Percentiles rank a stretch among this genome's conserved stretches.
Conservation (phyloP, 2,113 vertebrate species). For the Urocolius indicus region DNA sequence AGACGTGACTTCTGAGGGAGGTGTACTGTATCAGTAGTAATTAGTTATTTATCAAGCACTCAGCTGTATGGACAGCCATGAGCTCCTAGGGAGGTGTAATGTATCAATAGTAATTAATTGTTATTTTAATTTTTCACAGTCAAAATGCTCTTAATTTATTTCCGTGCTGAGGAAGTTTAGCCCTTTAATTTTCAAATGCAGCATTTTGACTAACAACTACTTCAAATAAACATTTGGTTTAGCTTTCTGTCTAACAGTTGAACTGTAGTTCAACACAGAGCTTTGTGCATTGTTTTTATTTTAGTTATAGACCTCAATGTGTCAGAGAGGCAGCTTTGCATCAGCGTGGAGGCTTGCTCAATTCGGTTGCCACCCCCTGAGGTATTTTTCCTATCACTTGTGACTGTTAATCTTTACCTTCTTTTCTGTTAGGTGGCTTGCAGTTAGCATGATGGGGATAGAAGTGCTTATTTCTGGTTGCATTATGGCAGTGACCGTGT, state of each 20-base stretch:
- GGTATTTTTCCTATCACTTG: slow-evolving; percentile 68
- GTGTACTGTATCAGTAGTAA: neutral
- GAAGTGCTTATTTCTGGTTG: neutral
- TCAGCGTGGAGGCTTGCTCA: slow-evolving; percentile 81
- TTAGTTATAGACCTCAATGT: slow-evolving; percentile 85
- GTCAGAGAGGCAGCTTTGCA: slow-evolving; percentile 83
- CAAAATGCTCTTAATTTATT: neutral
- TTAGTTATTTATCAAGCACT: neutral
- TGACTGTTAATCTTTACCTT: neutral
- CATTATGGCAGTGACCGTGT: neutral
- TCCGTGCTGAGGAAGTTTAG: neutral
- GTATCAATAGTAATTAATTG: neutral
- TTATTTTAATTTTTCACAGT: neutral
- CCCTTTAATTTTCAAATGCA: neutral
- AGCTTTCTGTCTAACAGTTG: neutral
- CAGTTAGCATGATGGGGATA: neutral
- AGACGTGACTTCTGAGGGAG: neutral
- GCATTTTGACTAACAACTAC: neutral
- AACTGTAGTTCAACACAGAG: neutral
- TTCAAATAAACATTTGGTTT: neutral
- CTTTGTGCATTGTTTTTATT: slow-evolving; percentile 12
- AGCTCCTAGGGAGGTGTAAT: neutral
- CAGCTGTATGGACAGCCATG: neutral
- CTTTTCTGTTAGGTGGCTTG: slow-evolving; percentile 1
- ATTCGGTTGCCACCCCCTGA: slow-evolving; percentile 81